Percentiles rank a stretch among this genome's conserved stretches.
Evolutionary conservation across 2,888 invertebrate species (phyloP).

Genomic region (Eutolmus rufibarbis): DNA sequence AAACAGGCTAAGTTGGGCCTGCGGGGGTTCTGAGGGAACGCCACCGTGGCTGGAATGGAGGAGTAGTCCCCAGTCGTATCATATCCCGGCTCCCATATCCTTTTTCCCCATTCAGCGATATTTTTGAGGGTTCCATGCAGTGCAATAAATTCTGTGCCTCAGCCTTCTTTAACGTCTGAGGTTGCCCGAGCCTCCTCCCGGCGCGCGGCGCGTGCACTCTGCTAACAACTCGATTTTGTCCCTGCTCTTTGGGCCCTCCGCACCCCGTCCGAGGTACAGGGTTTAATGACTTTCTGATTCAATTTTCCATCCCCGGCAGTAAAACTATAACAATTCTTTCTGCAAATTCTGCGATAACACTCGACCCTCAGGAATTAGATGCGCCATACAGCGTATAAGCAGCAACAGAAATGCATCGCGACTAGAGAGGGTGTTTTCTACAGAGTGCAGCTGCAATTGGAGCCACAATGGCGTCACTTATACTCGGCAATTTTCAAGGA

Average conservation of each 20-base stretch:
- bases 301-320: background rate
- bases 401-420: background rate
- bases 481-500: background rate
- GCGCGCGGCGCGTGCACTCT: background rate
- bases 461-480: background rate
- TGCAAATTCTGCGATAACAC: background rate
- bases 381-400: background rate
- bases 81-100: background rate
- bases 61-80: background rate
- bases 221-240: background rate
- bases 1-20: background rate
- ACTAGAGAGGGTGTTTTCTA: background rate
- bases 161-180: background rate
- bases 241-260: background rate
- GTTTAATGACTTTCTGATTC: slow-evolving; percentile 32
- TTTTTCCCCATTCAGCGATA: background rate
- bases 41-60: background rate
- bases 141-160: background rate
- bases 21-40: background rate
- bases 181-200: background rate
- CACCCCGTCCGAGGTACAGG: background rate
- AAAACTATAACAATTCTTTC: background rate
- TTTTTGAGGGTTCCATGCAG: background rate
- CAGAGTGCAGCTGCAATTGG: background rate
- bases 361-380: background rate